Conservation (phyloP, 2,797 vertebrate species). For the Danio choprae region DNA sequence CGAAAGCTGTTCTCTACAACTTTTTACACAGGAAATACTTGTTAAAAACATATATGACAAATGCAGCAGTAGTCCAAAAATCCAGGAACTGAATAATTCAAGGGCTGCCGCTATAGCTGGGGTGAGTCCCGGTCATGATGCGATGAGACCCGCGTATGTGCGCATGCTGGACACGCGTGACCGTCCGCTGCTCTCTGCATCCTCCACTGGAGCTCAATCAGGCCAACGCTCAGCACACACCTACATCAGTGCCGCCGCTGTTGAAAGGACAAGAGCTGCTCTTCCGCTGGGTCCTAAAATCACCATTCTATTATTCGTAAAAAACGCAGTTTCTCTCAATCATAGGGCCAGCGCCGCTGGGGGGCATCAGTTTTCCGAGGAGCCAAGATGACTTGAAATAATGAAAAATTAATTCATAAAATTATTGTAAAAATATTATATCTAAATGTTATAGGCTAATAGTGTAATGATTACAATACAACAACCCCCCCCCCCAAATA, state of each 20-base stretch:
- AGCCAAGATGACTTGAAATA: not conserved
- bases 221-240: slow-evolving; percentile 47
- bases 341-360: not conserved
- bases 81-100: not conserved
- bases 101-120: not conserved
- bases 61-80: slow-evolving; percentile 17
- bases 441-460: too few relatives aligned
- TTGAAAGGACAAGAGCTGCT: slow-evolving; percentile 15
- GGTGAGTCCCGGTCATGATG: slow-evolving; percentile 28
- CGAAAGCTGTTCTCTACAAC: not conserved
- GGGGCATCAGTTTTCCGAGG: not conserved
- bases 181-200: slow-evolving; percentile 59
- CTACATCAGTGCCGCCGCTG: slow-evolving; percentile 60
- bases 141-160: slow-evolving; percentile 38
- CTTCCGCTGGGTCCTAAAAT: slow-evolving; percentile 76
- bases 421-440: not conserved
- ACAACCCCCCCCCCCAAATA: too few relatives aligned
- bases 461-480: too few relatives aligned
- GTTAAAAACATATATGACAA: not conserved
- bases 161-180: slow-evolving; percentile 48
- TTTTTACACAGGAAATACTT: not conserved
- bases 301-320: not conserved
- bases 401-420: not conserved
- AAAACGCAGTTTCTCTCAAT: not conserved
- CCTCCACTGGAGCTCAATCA: slow-evolving; percentile 55